A percentile compares a stretch with the other conserved stretches of the same genome.
Conservation (phyloP, 2,888 invertebrate genomes). For the Hypena proboscidalis region DNA sequence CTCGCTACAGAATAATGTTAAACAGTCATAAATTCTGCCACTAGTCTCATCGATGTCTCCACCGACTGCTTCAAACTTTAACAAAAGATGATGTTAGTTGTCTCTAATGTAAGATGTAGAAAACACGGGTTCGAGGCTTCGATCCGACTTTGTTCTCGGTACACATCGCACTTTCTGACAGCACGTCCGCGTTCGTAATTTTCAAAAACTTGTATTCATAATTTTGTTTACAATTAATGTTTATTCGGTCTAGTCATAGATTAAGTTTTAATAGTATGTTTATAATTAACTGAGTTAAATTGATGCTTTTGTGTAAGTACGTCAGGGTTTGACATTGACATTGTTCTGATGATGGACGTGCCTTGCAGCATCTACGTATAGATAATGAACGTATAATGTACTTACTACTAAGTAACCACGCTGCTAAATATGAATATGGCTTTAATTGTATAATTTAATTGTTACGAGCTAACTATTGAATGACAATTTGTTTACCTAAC, state of each 20-base stretch:
- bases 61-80: background rate
- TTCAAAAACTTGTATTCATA: constrained; percentile 4
- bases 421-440: constrained; percentile 1
- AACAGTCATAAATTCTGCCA: constrained; percentile 46
- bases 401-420: constrained; percentile 5
- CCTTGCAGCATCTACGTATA: constrained; percentile 8
- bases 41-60: background rate
- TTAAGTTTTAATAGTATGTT: constrained; percentile 32
- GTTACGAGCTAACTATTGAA: too few species aligned
- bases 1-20: constrained; percentile 62
- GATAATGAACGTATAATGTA: constrained; percentile 1
- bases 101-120: too few species aligned
- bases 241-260: constrained; percentile 43
- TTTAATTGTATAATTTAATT: background rate
- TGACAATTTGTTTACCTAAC: too few species aligned
- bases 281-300: constrained; percentile 16
- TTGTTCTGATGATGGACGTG: constrained; percentile 13
- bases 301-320: constrained; percentile 21
- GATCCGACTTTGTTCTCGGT: constrained; percentile 13
- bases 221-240: constrained; percentile 4
- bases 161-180: constrained; percentile 8
- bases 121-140: background rate
- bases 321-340: constrained; percentile 7
- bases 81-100: too few species aligned
- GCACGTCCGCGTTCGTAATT: constrained; percentile 17